phyloP scores from a whole-genome alignment of 2,888 invertebrate species.

The Eupithecia centaureata region DNA sequence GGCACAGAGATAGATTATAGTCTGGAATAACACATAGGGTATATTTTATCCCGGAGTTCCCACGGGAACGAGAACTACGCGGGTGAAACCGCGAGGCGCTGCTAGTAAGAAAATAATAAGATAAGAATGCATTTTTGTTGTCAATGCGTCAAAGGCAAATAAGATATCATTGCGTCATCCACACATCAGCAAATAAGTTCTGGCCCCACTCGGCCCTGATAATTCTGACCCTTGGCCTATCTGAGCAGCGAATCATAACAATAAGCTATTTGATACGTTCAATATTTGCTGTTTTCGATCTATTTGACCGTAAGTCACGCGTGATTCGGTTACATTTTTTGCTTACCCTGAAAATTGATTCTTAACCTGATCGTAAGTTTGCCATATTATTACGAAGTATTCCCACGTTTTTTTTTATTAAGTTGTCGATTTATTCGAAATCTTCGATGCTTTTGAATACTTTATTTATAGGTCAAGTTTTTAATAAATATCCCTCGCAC shows the following conservation, averaged over 20 bases:
- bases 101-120: too few relatives aligned
- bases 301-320: not conserved
- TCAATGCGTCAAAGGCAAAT: conserved; percentile 13
- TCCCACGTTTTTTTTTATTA: not conserved
- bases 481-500: too few relatives aligned
- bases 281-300: conserved; percentile 7
- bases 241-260: conserved; percentile 43
- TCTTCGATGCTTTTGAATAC: not conserved
- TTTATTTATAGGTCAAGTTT: too few relatives aligned
- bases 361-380: not conserved
- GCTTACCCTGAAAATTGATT: conserved; percentile 4
- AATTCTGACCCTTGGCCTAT: conserved; percentile 58
- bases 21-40: too few relatives aligned
- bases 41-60: too few relatives aligned
- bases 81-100: too few relatives aligned
- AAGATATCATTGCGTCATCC: conserved; percentile 48
- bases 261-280: conserved; percentile 39
- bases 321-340: not conserved
- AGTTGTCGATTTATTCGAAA: not conserved
- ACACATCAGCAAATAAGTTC: conserved; percentile 25
- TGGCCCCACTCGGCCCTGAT: conserved; percentile 50
- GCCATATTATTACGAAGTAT: not conserved
- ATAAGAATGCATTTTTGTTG: not conserved
- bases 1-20: too few relatives aligned
- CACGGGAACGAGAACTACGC: too few relatives aligned